Percentiles rank a stretch among this genome's conserved stretches.
Conservation (phyloP, 2,797 vertebrate genomes). For the Coranthus polyacanthus region DNA sequence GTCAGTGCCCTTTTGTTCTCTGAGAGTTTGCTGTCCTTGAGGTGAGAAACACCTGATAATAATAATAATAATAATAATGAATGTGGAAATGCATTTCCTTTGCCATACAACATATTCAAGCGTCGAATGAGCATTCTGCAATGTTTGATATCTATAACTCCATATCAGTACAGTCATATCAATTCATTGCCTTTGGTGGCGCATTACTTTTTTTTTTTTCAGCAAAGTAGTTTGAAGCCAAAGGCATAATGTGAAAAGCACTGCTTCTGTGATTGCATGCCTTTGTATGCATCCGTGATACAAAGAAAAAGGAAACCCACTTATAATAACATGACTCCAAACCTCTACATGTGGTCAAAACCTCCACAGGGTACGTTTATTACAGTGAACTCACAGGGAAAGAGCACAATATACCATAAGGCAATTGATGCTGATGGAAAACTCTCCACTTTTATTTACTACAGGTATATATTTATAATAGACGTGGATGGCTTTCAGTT, state of each 20-base stretch:
- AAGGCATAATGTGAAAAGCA: conserved; percentile 1
- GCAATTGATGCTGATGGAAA: conserved; percentile 17
- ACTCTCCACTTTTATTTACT: conserved; percentile 42
- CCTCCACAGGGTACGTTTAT: conserved; percentile 2
- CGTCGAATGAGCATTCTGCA: too few species aligned
- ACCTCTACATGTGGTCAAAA: background rate
- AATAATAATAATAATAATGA: too few species aligned
- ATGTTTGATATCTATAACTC: too few species aligned
- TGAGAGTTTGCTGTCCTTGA: too few species aligned
- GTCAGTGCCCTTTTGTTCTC: too few species aligned
- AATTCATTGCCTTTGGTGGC: background rate
- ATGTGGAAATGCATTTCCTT: background rate
- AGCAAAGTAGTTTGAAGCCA: conserved; percentile 12
- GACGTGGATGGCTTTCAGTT: conserved; percentile 26
- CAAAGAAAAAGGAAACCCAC: background rate
- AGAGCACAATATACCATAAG: background rate
- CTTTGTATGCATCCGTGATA: conserved; percentile 6
- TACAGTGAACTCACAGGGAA: conserved; percentile 6
- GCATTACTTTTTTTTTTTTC: background rate
- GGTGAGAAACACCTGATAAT: too few species aligned
- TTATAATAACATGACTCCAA: conserved; percentile 8
- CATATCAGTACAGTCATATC: too few species aligned
- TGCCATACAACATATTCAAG: too few species aligned
- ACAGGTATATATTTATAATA: conserved; percentile 20
- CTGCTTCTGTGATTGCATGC: background rate